Base-by-base conservation (phyloP, 1,140 invertebrate genomes). In the Calliopsis andreniformis region DNA sequence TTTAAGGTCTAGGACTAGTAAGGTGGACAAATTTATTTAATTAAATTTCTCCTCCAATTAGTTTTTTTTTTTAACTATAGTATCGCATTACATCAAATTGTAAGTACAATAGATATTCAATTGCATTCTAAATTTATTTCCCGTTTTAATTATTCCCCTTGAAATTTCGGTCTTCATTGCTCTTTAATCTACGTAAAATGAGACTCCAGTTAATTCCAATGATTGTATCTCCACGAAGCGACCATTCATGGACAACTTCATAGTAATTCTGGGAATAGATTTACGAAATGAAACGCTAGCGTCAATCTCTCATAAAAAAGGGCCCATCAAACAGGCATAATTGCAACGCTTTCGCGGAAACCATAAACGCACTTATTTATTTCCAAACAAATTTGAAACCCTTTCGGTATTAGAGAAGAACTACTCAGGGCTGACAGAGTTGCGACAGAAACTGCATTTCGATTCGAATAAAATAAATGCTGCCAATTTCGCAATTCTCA, bases 341-440 rank as follows among this genome's bases (percentile, higher is more conserved):
- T 84, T 78, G 84, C 56, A 63, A 78, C 43, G 77, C 64, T 69
- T 86, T 86, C 84, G 79, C 53, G 61, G 84, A 84, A 86, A 76
- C 80, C 76, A 76, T 86, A 84, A 86, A 86, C 76, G 78, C 79
- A 80, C 82, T 80, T 80, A 61, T 78, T 79, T n/a, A 7, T 8
- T 58, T 7, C n/a, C 14, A 2, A 58, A 66, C 39, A 61, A 39
- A 62, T 42, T 42, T n/a, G 12, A 61, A 59, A 43, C 43, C 23
- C 18, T 28, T 23, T 23, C n/a, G 12, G 51, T 49, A 12, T 25
- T 32, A 18, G n/a, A 69, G 59, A 42, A 76, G 42, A 32, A n/a
- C 10, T 14, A n/a, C 56, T 16, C n/a, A 10, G 30, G 3, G 3
- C 0, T 2, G 53, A 76, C 58, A 32, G 30, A 68, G 59, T 72